Evolutionary conservation across 2,888 invertebrate genomes (phyloP).

Genomic region (Ceriagrion tenellum): DNA sequence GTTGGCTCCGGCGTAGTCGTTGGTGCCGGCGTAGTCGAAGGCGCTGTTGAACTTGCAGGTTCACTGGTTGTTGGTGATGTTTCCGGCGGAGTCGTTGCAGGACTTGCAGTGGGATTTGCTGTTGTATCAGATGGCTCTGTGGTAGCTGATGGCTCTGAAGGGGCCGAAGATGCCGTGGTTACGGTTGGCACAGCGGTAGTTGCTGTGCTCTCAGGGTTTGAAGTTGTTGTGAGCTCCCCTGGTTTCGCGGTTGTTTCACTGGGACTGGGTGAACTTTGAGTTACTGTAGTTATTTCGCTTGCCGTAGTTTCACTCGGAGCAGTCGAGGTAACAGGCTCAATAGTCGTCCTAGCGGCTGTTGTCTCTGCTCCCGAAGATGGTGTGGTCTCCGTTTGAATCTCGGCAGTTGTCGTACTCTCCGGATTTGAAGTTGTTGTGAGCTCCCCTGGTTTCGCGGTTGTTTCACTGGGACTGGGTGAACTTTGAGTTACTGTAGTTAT

Average conservation of each 20-base stretch:
- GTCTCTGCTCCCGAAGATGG: not conserved
- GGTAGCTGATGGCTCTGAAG: not conserved
- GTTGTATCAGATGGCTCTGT: not conserved
- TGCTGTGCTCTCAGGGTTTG: not conserved
- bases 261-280: not conserved
- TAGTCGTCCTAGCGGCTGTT: not conserved
- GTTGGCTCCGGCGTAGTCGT: not conserved
- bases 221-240: not conserved
- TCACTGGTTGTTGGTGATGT: not conserved
- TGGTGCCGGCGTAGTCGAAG: not conserved
- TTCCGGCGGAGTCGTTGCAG: not conserved
- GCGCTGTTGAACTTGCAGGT: not conserved
- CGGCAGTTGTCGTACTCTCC: not conserved
- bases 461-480: not conserved
- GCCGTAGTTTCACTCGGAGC: not conserved
- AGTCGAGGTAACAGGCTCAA: not conserved
- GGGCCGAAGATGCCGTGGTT: not conserved
- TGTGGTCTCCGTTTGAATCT: not conserved
- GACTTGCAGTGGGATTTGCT: not conserved
- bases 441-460: not conserved
- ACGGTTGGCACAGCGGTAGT: not conserved
- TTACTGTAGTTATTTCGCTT: not conserved
- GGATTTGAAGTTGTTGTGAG: not conserved
- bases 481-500: not conserved
- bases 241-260: not conserved